Base-by-base conservation (phyloP, 2,797 vertebrate species). In the Clarias pachynema region DNA sequence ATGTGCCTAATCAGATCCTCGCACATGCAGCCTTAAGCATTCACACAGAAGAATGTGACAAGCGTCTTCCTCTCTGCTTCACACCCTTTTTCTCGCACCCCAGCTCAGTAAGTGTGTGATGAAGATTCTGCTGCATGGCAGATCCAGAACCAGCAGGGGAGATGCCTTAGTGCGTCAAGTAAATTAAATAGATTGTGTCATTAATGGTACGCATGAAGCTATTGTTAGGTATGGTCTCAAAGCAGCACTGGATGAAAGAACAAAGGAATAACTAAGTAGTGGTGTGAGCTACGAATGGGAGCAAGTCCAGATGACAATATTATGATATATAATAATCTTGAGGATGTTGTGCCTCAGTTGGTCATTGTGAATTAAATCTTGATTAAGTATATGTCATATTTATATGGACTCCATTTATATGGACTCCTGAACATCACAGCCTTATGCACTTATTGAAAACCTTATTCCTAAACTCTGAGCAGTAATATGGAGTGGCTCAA, bases 41-140 rank as follows among this genome's bases (percentile, higher is more conserved):
- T 87, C 70, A 83, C 79, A 84, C 81, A 73, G 72, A 56, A 44
- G 63, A 88, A 88, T 63, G 87, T 73, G 86, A 87, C 69, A 85
- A 87, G 80, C 75, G 6, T 83, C 84, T 88, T 81, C 83, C 73
- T 86, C 82, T 59, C 22, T 82, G 80, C 86, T 87, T 88, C 84
- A 26, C 89, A 89, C 89, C 74, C 16, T 22, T 83, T 66, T 89
- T 63, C 81, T 86, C 75, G 57, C 84, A 86, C 86, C 60, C 82
- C 65, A 62, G 9, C 82, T 86, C 29, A 78, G 66, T 24, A 53
- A 62, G 75, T 82, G 87, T 87, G 84, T 84, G 86, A 44, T 20
- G 69, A 83, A 57, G 63, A 37, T 87, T 87, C 65, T 70, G 75
- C 56, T 69, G 66, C 84, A 80, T 72, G 34, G 83, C 49, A n/a